Evolutionary conservation across 2,888 invertebrate species (phyloP).

Genomic region (Cylindroiulus punctatus): DNA sequence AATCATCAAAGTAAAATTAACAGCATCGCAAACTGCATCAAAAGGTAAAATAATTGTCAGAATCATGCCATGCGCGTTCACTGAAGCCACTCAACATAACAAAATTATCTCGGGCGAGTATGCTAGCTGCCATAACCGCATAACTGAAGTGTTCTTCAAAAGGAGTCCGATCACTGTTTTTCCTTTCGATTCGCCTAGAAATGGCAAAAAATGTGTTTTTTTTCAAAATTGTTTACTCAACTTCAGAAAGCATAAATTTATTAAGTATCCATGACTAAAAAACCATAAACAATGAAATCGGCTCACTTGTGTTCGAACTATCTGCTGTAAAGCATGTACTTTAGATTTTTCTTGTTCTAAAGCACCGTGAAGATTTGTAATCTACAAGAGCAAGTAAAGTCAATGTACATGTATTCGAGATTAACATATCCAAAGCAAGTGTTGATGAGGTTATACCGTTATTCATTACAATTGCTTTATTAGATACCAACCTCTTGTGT

Average conservation of each 20-base stretch:
- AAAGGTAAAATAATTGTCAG: neutral
- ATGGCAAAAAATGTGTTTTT: neutral
- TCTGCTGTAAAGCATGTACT: constrained; percentile 51
- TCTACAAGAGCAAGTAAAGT: neutral
- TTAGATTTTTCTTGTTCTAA: constrained; percentile 52
- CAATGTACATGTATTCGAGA: too few species aligned
- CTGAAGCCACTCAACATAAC: neutral
- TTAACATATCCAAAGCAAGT: too few species aligned
- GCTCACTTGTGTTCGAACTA: constrained; percentile 14
- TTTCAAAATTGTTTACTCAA: too few species aligned
- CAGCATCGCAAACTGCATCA: neutral
- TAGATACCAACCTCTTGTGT: constrained; percentile 68
- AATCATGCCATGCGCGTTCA: neutral
- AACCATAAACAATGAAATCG: neutral
- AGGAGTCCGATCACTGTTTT: neutral
- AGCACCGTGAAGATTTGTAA: constrained; percentile 21
- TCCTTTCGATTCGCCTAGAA: constrained; percentile 21
- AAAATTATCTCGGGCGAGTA: neutral
- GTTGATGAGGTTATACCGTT: too few species aligned
- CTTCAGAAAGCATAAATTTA: neutral
- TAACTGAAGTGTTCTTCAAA: neutral
- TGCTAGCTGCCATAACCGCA: neutral
- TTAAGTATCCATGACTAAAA: neutral
- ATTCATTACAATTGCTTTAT: too few species aligned
- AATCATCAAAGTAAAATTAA: neutral